Base-by-base conservation (phyloP, 2,797 vertebrate genomes). In the Muscicapa comitata region DNA sequence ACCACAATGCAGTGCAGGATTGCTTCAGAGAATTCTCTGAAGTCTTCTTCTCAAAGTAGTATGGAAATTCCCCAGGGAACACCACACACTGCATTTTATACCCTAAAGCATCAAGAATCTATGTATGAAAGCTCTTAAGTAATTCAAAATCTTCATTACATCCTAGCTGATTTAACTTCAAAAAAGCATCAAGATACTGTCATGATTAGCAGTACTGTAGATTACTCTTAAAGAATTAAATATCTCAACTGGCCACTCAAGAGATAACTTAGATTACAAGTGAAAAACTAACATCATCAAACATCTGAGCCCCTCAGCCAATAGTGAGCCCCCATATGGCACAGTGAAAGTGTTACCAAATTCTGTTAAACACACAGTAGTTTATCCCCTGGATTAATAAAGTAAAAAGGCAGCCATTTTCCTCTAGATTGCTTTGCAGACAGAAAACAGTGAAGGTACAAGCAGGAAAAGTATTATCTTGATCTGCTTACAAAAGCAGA, bases 401-500 rank as follows among this genome's bases (percentile, higher is more conserved):
- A 86, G 50, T 43, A 77, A 86, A 71, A 84, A 61, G 28, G 72
- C 53, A 83, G 21, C 31, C 55, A 26, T 73, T 92, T 91, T 28
- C 70, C 51, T 81, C 55, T 55, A 50, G n/a, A 54, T 28, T 58
- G 24, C 58, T 79, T 72, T 57, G 29, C 23, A 50, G 66, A 72
- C 47, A 66, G 70, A 82, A 85, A 92, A 67, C 61, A 75, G 55
- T 45, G 66, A 80, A 87, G 84, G 70, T 48, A 75, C 38, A 76
- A 62, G 63, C 58, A 95, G 66, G 40, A 95, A 53, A 78, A 94
- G 65, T 81, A 92, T 88, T 93, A 91, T 40, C 76, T 78, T 91
- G 76, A 97, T 95, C 94, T 96, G 84, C 94, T 97, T 96, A 94
- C 54, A 79, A 81, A 88, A 93, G 93, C 90, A 86, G 62, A 92